Conservation (phyloP, 2,113 vertebrate genomes). For the Zosterops pallidus region DNA sequence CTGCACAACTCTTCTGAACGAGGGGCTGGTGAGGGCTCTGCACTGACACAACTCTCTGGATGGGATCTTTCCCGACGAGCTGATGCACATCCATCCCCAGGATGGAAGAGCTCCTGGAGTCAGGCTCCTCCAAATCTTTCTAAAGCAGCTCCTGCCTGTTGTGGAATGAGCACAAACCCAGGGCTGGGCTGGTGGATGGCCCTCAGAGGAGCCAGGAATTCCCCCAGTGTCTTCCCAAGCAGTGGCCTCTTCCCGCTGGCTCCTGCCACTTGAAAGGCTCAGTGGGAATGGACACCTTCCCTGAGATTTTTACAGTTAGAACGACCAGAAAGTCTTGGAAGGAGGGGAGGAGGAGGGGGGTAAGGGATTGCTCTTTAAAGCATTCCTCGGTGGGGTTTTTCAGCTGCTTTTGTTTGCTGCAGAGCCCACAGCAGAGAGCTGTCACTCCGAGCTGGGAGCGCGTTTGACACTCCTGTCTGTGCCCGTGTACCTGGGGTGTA, state of each 20-base stretch:
- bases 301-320: neutral
- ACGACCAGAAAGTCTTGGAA: neutral
- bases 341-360: neutral
- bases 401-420: slow-evolving; percentile 34
- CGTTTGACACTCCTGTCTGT: slow-evolving; percentile 61
- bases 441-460: neutral
- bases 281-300: neutral
- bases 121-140: neutral
- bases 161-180: neutral
- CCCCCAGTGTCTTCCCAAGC: neutral
- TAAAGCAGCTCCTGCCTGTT: neutral
- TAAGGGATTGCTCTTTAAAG: neutral
- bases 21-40: neutral
- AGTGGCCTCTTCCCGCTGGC: neutral
- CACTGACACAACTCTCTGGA: neutral
- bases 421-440: slow-evolving; percentile 50
- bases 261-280: neutral
- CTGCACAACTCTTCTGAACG: neutral
- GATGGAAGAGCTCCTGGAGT: neutral
- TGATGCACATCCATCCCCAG: neutral
- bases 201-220: neutral
- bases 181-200: neutral
- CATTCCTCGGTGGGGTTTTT: slow-evolving; percentile 8
- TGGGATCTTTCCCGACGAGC: neutral
- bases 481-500: slow-evolving; percentile 68